Conservation (phyloP, 2,113 vertebrate genomes). For the Zosterops hypoxanthus region DNA sequence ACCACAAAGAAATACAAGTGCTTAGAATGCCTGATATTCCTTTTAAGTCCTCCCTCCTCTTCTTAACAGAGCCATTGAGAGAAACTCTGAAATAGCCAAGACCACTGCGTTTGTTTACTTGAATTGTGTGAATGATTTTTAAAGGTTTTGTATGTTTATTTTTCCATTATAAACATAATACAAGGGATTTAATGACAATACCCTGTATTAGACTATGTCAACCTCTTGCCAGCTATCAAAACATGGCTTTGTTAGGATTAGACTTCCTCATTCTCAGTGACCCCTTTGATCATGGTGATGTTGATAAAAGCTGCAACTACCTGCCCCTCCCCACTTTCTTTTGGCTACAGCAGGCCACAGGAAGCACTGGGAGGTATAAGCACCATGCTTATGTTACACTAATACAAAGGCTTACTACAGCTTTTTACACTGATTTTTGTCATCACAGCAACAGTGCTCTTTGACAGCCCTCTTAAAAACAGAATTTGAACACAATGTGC, state of each 20-base stretch:
- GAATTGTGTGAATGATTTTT: slow-evolving; percentile 48
- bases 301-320: slow-evolving; percentile 24
- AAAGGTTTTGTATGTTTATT: slow-evolving; percentile 42
- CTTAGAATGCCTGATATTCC: neutral
- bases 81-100: neutral
- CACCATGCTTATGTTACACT: neutral
- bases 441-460: neutral
- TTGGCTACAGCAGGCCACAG: neutral
- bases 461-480: neutral
- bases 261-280: slow-evolving; percentile 50
- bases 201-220: slow-evolving; percentile 43
- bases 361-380: neutral
- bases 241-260: slow-evolving; percentile 47
- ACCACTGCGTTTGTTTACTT: slow-evolving; percentile 34
- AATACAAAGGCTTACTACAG: neutral
- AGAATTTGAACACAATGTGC: neutral
- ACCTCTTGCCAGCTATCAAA: slow-evolving; percentile 54
- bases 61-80: neutral
- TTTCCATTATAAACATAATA: slow-evolving; percentile 43
- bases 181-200: slow-evolving; percentile 29
- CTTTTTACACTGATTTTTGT: neutral
- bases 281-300: slow-evolving; percentile 24
- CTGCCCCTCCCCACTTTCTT: slow-evolving; percentile 2
- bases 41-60: neutral
- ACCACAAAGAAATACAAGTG: neutral